phyloP scores from a whole-genome alignment of 1,140 invertebrate species.

The Cepaea nemoralis region DNA sequence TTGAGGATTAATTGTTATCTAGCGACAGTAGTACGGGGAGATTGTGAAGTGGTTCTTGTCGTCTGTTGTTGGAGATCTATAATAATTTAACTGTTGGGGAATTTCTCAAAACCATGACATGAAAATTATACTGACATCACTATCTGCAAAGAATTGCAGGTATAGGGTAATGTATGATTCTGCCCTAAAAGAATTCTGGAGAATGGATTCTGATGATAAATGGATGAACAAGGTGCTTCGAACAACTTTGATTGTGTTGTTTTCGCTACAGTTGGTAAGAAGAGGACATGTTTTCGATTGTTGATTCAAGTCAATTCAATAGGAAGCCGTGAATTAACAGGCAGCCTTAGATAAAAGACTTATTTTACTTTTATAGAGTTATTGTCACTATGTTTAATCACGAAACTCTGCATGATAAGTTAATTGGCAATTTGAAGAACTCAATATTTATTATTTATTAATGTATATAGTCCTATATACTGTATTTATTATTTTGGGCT shows the following conservation, averaged over 20 bases:
- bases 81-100: neutral
- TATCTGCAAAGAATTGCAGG: constrained; percentile 21
- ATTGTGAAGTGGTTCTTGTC: neutral
- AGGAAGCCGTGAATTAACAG: no score
- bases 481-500: no score
- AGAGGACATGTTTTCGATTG: no score
- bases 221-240: constrained; percentile 25
- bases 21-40: neutral
- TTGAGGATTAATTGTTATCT: neutral
- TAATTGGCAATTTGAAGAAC: no score
- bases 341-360: no score
- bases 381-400: no score
- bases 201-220: constrained; percentile 33
- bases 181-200: neutral
- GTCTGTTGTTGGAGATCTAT: neutral
- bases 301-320: no score
- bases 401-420: no score
- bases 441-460: no score
- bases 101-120: constrained; percentile 22
- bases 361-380: no score
- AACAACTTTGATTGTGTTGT: constrained; percentile 38
- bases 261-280: constrained; percentile 38
- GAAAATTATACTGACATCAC: constrained; percentile 9
- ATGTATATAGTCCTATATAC: no score
- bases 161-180: neutral